Evolutionary conservation across 2,888 invertebrate genomes (phyloP).

Genomic region (Busseola fusca): DNA sequence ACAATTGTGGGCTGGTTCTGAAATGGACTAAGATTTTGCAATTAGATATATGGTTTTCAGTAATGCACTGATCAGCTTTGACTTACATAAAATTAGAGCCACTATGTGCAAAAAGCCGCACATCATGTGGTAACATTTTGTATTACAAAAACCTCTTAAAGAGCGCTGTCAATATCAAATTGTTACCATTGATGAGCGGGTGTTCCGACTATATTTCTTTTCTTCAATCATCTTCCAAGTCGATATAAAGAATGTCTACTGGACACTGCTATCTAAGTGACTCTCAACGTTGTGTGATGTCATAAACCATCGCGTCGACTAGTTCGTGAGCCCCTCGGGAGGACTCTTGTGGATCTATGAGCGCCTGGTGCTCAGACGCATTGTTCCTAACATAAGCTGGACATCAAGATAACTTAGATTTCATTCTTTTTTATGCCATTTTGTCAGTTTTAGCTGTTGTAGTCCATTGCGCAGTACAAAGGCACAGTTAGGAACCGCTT

Average conservation of each 20-base stretch:
- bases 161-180: neutral
- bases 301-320: conserved; percentile 54
- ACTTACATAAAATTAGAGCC: neutral
- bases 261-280: conserved; percentile 43
- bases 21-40: conserved; percentile 10
- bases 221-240: conserved; percentile 6
- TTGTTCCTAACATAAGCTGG: conserved; percentile 14
- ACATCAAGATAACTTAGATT: neutral
- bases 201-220: neutral
- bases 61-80: conserved; percentile 1
- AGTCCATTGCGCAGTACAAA: neutral
- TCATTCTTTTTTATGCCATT: neutral
- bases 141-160: neutral
- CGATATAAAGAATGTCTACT: conserved; percentile 28
- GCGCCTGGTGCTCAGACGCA: conserved; percentile 37
- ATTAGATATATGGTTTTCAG: conserved; percentile 4
- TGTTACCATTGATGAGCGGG: neutral
- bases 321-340: conserved; percentile 50
- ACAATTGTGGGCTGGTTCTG: conserved; percentile 33
- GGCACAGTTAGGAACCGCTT: neutral
- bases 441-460: too few relatives aligned
- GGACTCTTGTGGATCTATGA: conserved; percentile 41
- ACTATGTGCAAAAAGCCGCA: neutral
- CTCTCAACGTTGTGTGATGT: conserved; percentile 38
- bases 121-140: neutral